Percentiles rank a stretch among this genome's conserved stretches.
Conservation (phyloP, 2,888 invertebrate species). For the Harmothoe impar region DNA sequence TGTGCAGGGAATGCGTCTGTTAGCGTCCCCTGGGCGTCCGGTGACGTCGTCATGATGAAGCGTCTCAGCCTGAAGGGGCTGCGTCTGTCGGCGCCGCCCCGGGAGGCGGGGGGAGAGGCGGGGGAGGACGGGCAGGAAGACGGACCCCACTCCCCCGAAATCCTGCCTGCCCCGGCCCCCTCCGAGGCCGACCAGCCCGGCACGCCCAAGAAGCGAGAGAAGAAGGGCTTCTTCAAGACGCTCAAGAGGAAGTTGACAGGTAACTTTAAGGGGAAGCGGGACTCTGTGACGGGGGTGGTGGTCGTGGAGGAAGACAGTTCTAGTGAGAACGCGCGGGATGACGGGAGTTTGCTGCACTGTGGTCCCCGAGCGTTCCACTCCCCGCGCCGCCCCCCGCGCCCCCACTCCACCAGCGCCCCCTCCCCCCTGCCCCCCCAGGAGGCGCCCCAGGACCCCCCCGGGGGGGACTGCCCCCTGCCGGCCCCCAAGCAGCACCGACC, state of each 20-base stretch:
- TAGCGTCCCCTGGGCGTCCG: neutral
- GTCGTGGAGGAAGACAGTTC: slow-evolving; percentile 64
- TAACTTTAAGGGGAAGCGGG: slow-evolving; percentile 57
- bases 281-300: slow-evolving; percentile 9
- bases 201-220: slow-evolving; percentile 62
- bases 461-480: neutral
- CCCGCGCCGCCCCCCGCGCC: slow-evolving; percentile 10
- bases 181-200: slow-evolving; percentile 15
- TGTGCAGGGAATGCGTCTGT: slow-evolving; percentile 41
- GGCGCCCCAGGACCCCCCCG: neutral
- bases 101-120: slow-evolving; percentile 58
- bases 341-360: slow-evolving; percentile 39
- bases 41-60: slow-evolving; percentile 64
- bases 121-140: slow-evolving; percentile 36
- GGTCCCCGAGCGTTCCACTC: slow-evolving; percentile 35
- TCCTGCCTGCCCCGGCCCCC: neutral
- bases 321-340: slow-evolving; percentile 60
- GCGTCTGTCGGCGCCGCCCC: slow-evolving; percentile 63
- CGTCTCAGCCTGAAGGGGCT: slow-evolving; percentile 66
- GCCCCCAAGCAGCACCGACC: neutral
- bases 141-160: neutral
- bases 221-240: slow-evolving; percentile 68
- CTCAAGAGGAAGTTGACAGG: slow-evolving; percentile 64
- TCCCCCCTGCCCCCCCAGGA: neutral
- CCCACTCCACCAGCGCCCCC: neutral